Evolutionary conservation across 2,797 vertebrate species (phyloP).

Genomic region (Anguilla marmorata): DNA sequence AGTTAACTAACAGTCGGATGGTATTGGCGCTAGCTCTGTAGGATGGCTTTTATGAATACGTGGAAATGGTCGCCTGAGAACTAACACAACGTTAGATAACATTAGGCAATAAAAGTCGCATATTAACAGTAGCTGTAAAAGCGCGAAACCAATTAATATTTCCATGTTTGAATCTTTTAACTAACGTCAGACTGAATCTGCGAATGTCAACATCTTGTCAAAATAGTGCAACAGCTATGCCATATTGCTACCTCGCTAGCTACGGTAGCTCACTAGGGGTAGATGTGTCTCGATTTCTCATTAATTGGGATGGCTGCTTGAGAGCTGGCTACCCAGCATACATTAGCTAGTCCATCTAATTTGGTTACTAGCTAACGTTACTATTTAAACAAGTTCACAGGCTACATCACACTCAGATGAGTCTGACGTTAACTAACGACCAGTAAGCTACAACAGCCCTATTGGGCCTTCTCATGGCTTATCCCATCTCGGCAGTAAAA

Average conservation of each 20-base stretch:
- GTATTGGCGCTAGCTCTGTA: background rate
- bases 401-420: background rate
- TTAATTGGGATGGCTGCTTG: background rate
- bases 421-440: background rate
- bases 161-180: background rate
- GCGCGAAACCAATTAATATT: background rate
- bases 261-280: background rate
- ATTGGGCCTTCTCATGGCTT: background rate
- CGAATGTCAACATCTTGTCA: background rate
- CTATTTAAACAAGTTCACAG: background rate
- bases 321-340: background rate
- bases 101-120: background rate
- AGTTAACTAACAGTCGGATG: background rate
- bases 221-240: background rate
- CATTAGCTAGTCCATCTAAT: background rate
- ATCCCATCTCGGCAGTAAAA: background rate
- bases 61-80: background rate
- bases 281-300: background rate
- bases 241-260: background rate
- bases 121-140: background rate
- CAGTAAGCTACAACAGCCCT: background rate
- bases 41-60: background rate
- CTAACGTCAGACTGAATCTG: background rate
- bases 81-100: background rate
- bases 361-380: background rate